phyloP scores from a whole-genome alignment of 2,113 vertebrate genomes.

The Istiophorus platypterus region DNA sequence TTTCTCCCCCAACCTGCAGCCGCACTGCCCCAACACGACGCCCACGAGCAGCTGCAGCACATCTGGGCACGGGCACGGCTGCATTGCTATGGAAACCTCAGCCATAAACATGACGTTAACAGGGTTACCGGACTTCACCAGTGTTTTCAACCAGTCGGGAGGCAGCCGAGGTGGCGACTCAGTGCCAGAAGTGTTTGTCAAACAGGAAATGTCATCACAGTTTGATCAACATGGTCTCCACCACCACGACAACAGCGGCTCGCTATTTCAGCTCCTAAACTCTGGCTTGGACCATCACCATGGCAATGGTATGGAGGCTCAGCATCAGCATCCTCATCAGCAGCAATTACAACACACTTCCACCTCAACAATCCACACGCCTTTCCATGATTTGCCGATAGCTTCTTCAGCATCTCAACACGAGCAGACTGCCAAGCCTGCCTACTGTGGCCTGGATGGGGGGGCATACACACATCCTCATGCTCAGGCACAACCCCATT shows the following conservation, averaged over 20 bases:
- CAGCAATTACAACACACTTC: constrained; percentile 71
- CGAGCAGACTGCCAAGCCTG: constrained; percentile 90
- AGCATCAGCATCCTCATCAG: constrained; percentile 64
- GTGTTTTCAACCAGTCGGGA: constrained; percentile 91
- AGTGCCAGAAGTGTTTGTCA: constrained; percentile 90
- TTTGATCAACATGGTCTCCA: constrained; percentile 72
- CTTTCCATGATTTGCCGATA: constrained; percentile 78
- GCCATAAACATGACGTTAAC: constrained; percentile 78
- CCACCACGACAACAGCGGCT: constrained; percentile 84
- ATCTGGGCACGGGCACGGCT: constrained; percentile 52
- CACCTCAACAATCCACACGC: constrained; percentile 62
- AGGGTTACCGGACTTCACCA: constrained; percentile 95
- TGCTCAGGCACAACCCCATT: constrained; percentile 69
- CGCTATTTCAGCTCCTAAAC: constrained; percentile 94
- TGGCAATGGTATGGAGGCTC: constrained; percentile 77
- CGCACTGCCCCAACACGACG: constrained; percentile 84
- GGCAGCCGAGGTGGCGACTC: constrained; percentile 41
- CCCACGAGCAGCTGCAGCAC: constrained; percentile 60
- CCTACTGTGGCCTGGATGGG: constrained; percentile 87
- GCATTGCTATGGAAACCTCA: constrained; percentile 73
- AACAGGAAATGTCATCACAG: constrained; percentile 92
- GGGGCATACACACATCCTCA: constrained; percentile 80
- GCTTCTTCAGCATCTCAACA: constrained; percentile 84
- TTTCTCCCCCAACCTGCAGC: constrained; percentile 89
- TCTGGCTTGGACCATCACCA: constrained; percentile 92